Evolutionary conservation across 2,113 vertebrate genomes (phyloP), one percentile per base, ranked within the genome.

Genomic region (Prunella fulvescens): DNA sequence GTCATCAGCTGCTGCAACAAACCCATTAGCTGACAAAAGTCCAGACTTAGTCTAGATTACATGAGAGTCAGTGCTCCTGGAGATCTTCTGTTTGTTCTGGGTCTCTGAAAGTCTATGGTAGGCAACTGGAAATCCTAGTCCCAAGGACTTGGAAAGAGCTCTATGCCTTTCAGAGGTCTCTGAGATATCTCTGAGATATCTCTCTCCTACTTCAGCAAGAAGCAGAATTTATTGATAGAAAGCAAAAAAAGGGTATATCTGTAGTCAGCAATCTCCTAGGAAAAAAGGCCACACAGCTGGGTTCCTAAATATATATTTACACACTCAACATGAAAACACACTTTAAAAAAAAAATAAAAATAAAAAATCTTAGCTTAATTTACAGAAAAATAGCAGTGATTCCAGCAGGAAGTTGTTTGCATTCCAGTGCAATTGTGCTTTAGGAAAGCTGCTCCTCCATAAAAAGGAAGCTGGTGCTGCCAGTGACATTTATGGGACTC

Each of bases 261-360:
- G 42, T 31, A 19, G 37, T 54, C 79, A 91, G 50, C 45, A 80
- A 73, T 17, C 0, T 0, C 70, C 65, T 64, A 61, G 65, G 7
- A 39, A 86, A 62, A 93, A 87, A 80, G 26, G 35, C 39, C 14
- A n/a, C 42, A 16, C 54, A 17, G 2, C 23, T 53, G 26, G 26
- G 20, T 80, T 81, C 35, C 70, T 96, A 95, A 96, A 86, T 93
- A 93, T 70, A 82, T 61, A 51, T 82, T 91, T 91, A 92, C 81
- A 91, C 53, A 61, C 53, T 28, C 45, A 91, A 54, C 4, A 19
- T 89, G 77, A 93, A 86, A 92, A 74, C 28, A 48, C 3, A 10
- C 48, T 18, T 11, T 60, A 66, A 65, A 62, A 74, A 56, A 87
- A 67, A 80, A 74, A 28, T 11, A 64, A 66, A 65, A 62, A 74